Conservation (phyloP, 1,140 invertebrate genomes). For the Diachasmimorpha longicaudata region DNA sequence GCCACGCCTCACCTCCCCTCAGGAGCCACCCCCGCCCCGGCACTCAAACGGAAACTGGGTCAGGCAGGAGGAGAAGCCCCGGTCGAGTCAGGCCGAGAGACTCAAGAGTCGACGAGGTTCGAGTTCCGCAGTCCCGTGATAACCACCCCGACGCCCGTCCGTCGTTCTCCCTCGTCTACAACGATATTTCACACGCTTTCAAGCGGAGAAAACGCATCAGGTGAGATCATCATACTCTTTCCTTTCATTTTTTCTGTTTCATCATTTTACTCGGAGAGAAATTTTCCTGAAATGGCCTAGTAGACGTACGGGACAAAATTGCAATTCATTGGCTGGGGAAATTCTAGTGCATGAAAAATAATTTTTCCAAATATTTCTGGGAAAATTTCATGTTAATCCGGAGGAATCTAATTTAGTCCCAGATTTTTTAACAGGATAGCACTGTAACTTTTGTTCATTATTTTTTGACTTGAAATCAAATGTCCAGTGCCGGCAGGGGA, state of each 20-base stretch:
- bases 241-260: neutral
- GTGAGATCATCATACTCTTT: neutral
- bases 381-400: no score
- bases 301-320: no score
- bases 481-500: no score
- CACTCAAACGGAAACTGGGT: slow-evolving; percentile 50
- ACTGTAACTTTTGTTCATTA: no score
- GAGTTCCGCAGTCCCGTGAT: slow-evolving; percentile 55
- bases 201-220: neutral
- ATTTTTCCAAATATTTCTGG: no score
- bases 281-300: no score
- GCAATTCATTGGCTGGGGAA: no score
- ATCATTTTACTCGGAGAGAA: neutral
- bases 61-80: slow-evolving; percentile 45
- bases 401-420: no score
- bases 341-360: no score
- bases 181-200: neutral
- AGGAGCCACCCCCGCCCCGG: slow-evolving; percentile 39
- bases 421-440: no score
- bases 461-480: no score
- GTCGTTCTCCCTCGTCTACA: slow-evolving; percentile 24
- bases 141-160: slow-evolving; percentile 52
- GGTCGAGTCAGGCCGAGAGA: slow-evolving; percentile 44
- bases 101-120: slow-evolving; percentile 31
- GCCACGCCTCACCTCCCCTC: slow-evolving; percentile 47